Base-by-base conservation (phyloP, 1,140 invertebrate species). In the Telenomus remus region DNA sequence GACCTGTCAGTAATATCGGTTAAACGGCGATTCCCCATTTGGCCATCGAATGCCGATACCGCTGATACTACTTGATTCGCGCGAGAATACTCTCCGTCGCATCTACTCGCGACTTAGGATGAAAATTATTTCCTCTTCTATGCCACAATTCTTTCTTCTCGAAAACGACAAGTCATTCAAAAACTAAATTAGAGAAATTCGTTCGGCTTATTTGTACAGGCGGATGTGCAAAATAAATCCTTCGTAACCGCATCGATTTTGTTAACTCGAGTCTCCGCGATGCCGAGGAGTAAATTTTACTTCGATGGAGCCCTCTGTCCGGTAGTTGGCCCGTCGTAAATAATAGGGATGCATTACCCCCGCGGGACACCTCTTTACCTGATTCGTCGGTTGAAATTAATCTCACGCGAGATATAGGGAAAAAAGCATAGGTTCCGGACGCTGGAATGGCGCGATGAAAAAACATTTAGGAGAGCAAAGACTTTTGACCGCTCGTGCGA, bases 271-370 rank as follows among this genome's bases (percentile, higher is more conserved):
- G 64, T 43, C 65, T 74, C 46, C 54, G 57, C 66, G 71, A 71
- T 72, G 14, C 68, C 65, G 64, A 65, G 71, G 63, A 75, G 79
- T 79, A 80, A 79, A 80, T 80, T 80, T 77, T 79, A 79, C 76
- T 80, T 78, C 74, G 73, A 63, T 69, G 49, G 70, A 60, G 54
- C 53, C 47, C 55, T 61, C 42, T 63, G 74, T 63, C 76, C 76
- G 78, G 71, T 79, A 79, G 79, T 80, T 76, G 59, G 71, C 57
- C 71, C 65, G 74, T 74, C 76, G 63, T 77, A 80, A 79, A 76
- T 80, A 80, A 80, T 80, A 79, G 76, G 76, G 79, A 61, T 78
- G 73, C 76, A 80, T 80, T 53, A 76, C 73, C 76, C 79, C 79
- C 76, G 49, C 27, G 50, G 61, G 76, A 65, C 53, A 50, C 70